Conservation (phyloP, 2,113 vertebrate species). For the Upupa epops region DNA sequence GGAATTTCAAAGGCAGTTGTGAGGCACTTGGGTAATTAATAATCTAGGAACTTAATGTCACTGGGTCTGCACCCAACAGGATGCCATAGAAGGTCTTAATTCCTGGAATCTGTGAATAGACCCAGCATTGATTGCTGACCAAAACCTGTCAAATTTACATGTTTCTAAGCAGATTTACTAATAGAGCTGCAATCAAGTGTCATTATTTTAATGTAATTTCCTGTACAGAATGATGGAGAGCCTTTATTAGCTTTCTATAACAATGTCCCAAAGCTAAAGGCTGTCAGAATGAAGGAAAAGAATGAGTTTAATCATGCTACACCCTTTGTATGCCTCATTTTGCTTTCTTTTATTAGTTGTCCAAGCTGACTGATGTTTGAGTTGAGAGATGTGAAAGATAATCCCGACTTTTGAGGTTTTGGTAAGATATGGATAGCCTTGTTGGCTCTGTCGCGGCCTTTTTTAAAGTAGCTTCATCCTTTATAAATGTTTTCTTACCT, state of each 20-base stretch:
- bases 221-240: not conserved
- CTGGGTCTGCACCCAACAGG: not conserved
- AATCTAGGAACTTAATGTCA: not conserved
- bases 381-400: not conserved
- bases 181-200: not conserved
- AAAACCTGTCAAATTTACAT: not conserved
- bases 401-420: not conserved
- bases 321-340: not conserved
- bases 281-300: not conserved
- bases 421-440: not conserved
- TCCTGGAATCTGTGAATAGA: not conserved
- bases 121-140: not conserved
- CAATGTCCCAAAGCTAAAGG: not conserved
- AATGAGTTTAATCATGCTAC: not conserved
- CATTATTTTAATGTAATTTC: not conserved
- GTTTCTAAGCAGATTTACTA: not conserved
- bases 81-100: not conserved
- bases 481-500: not conserved
- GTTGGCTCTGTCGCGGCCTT: not conserved
- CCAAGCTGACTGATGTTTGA: not conserved
- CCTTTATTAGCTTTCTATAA: not conserved
- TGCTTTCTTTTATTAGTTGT: not conserved
- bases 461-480: not conserved
- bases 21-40: not conserved
- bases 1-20: not conserved